Evolutionary conservation across 2,113 vertebrate species (phyloP).

Genomic region (Takifugu flavidus): DNA sequence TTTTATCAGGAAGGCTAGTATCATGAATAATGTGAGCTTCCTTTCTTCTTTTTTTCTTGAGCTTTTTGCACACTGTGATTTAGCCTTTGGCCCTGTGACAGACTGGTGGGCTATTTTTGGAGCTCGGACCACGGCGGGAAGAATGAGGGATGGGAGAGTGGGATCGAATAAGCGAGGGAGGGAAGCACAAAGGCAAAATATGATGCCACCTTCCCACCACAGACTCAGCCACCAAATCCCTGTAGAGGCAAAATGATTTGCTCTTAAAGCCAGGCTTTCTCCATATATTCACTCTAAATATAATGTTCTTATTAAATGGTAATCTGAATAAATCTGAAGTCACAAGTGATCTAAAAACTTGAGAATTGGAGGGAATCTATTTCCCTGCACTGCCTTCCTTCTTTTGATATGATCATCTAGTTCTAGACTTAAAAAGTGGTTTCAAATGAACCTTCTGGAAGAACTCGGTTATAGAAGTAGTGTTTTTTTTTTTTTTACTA

Average conservation of each 20-base stretch:
- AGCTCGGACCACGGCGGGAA: conserved; percentile 36
- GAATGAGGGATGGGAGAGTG: conserved; percentile 33
- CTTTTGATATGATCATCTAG: conserved; percentile 38
- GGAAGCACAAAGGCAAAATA: conserved; percentile 26
- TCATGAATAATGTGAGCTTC: conserved; percentile 58
- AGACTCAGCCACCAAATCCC: conserved; percentile 41
- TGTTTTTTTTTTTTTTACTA: too few species aligned
- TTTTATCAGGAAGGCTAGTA: conserved; percentile 28
- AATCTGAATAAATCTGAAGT: conserved; percentile 15
- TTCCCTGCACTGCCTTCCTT: conserved; percentile 17
- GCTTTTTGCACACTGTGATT: conserved; percentile 53
- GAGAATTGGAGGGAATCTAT: conserved; percentile 20
- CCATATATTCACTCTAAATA: neutral
- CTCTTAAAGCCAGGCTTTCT: conserved; percentile 47
- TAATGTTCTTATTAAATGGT: conserved; percentile 13
- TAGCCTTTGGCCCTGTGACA: conserved; percentile 58
- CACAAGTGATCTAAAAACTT: conserved; percentile 32
- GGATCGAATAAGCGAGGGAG: conserved; percentile 8
- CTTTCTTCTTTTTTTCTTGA: conserved; percentile 26
- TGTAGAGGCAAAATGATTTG: conserved; percentile 47
- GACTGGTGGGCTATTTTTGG: conserved; percentile 63
- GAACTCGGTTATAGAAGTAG: too few species aligned
- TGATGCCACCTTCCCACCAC: conserved; percentile 48
- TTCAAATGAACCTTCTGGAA: too few species aligned
- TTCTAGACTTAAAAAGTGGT: conserved; percentile 17